Evolutionary conservation across 2,797 vertebrate genomes (phyloP).

Genomic region (Zalophus californianus): DNA sequence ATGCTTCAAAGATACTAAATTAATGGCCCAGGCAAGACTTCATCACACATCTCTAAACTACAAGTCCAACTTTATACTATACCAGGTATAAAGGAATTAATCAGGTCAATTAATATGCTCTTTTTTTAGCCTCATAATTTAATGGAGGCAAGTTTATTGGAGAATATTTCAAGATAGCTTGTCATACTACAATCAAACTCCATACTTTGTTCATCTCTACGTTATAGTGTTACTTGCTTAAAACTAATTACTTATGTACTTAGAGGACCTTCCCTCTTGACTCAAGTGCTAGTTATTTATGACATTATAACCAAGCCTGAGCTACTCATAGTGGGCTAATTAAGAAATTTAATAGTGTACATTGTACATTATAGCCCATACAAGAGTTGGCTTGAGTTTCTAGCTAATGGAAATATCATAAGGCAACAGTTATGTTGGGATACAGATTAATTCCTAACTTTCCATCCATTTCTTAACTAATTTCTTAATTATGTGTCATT

Average conservation of each 20-base stretch:
- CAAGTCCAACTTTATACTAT: conserved; percentile 11
- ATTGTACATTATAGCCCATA: neutral
- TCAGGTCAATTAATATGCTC: neutral
- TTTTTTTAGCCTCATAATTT: neutral
- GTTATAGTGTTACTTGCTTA: neutral
- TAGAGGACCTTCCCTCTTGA: neutral
- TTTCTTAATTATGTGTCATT: neutral
- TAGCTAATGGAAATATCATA: neutral
- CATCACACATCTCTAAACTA: neutral
- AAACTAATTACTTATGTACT: neutral
- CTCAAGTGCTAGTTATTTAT: neutral
- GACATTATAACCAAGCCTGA: conserved; percentile 3
- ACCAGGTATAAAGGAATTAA: conserved; percentile 13
- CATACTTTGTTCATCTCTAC: conserved; percentile 15
- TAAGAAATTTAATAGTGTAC: neutral
- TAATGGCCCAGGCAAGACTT: neutral
- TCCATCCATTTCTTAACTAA: neutral
- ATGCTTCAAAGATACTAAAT: neutral
- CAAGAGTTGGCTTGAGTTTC: neutral
- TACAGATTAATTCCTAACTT: conserved; percentile 12
- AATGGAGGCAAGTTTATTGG: neutral
- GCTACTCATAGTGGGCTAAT: neutral
- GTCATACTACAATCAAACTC: neutral
- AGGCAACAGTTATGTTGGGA: neutral
- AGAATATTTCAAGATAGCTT: conserved; percentile 41